phyloP scores from a whole-genome alignment of 2,797 vertebrate species.

The Oreochromis grahami region DNA sequence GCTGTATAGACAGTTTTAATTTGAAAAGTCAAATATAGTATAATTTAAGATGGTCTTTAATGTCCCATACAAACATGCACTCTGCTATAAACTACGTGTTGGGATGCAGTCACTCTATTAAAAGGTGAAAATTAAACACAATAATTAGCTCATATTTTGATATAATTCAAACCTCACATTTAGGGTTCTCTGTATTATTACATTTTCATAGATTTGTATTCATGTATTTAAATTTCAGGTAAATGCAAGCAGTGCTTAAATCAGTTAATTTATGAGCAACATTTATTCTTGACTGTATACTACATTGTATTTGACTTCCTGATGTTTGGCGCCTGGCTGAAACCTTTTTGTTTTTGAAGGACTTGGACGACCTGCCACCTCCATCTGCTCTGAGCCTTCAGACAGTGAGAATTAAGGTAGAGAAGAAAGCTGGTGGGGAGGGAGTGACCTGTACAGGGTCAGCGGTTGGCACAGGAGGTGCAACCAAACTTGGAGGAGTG shows the following conservation, averaged over 20 bases:
- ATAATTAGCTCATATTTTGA: neutral
- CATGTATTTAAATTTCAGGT: neutral
- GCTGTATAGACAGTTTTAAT: neutral
- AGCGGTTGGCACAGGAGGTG: conserved; percentile 14
- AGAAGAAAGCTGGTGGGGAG: conserved; percentile 82
- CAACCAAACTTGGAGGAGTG: conserved; percentile 58
- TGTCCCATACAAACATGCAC: neutral
- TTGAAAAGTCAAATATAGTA: neutral
- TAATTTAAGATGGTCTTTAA: neutral
- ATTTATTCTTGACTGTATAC: neutral
- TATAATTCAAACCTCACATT: neutral
- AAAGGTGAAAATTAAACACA: neutral
- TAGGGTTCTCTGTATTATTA: neutral
- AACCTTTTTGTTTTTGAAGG: conserved; percentile 45
- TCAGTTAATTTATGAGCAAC: neutral
- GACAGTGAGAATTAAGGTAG: conserved; percentile 88
- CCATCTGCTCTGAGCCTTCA: conserved; percentile 86
- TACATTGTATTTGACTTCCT: neutral
- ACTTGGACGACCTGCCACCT: conserved; percentile 80
- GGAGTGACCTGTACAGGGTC: conserved; percentile 36
- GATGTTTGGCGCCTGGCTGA: neutral
- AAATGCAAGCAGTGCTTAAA: neutral
- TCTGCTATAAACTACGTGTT: neutral
- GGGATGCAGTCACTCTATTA: neutral
- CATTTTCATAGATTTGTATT: neutral